Conservation (phyloP, 2,888 invertebrate species). For the Dicyrtoma fusca region DNA sequence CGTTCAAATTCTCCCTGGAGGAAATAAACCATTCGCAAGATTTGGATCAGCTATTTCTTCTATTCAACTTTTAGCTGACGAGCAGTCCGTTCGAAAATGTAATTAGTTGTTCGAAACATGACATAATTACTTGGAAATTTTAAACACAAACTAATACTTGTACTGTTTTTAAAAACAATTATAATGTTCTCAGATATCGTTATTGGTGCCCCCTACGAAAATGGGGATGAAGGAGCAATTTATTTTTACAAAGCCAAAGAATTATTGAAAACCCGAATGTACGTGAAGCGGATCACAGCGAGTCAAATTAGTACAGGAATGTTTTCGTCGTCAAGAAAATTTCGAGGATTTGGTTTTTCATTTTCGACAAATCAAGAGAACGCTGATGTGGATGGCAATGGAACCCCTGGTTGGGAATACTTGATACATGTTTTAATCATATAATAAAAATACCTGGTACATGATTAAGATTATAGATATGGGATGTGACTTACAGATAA, state of each 20-base stretch:
- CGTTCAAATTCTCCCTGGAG: not conserved
- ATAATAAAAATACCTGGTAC: no score
- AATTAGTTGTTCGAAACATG: no score
- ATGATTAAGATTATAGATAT: no score
- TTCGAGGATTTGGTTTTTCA: constrained; percentile 6
- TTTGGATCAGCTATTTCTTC: constrained; percentile 4
- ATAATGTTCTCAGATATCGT: not conserved
- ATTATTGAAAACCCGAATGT: not conserved
- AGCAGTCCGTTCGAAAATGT: no score
- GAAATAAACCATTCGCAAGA: not conserved
- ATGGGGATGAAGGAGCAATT: not conserved
- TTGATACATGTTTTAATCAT: no score
- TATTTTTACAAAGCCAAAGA: not conserved
- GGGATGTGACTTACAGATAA: no score
- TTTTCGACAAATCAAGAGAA: not conserved
- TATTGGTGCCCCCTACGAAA: not conserved
- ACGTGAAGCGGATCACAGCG: constrained; percentile 1
- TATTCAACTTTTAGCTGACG: not conserved
- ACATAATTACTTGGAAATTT: no score
- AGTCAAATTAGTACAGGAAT: not conserved
- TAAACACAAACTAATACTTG: no score
- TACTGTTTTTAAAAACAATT: not conserved
- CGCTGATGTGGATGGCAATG: not conserved
- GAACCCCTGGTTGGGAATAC: constrained; percentile 15
- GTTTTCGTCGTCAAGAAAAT: not conserved